Base-by-base conservation (phyloP, 2,797 vertebrate species). In the Bradypus variegatus region DNA sequence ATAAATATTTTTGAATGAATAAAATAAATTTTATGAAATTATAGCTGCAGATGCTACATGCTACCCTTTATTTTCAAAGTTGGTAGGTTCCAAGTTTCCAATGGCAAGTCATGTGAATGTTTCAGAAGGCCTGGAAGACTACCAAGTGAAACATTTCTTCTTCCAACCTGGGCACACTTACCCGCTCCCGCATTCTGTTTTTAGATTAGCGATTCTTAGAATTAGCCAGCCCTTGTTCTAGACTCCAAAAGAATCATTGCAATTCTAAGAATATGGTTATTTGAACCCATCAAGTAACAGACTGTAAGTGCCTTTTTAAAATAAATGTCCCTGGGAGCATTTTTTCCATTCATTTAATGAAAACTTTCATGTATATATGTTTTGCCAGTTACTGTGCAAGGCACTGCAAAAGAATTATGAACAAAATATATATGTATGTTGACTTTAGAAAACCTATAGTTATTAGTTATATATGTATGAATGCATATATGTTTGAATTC, bases 301-400 rank as follows among this genome's bases (percentile, higher is more conserved):
- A 41, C 73, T 72, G 13, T 16, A 75, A 85, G 27, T 79, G 67
- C 1, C 25, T 88, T 92, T 80, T 50, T 4, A 84, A 94, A 91
- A 67, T 69, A 73, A 77, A 38, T 93, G 50, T 69, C 29, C 73
- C 83, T 36, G 10, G 85, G 31, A 13, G 29, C 29, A 29, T 90
- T 62, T 55, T 55, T 90, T 89, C 60, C 18, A 87, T 85, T 86
- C 50, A 60, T 79, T 90, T 75, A 90, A n/a, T 82, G 27, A 62
- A 70, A 41, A 76, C 25, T 38, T 33, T 29, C 21, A 77, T 72
- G 12, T 2, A 41, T 50, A 33, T 81, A 14, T 11, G 72, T 23
- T 38, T 81, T 60, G 19, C 48, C 12, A 78, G 16, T 87, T 78
- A 83, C 64, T 77, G 18, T 60, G 65, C 3, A 50, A 94, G 16